These are phyloP conservation scores for Gallinago jamesoni DNA, from an alignment of 2,113 vertebrate genomes.

Conservation along the genomic window DNA sequence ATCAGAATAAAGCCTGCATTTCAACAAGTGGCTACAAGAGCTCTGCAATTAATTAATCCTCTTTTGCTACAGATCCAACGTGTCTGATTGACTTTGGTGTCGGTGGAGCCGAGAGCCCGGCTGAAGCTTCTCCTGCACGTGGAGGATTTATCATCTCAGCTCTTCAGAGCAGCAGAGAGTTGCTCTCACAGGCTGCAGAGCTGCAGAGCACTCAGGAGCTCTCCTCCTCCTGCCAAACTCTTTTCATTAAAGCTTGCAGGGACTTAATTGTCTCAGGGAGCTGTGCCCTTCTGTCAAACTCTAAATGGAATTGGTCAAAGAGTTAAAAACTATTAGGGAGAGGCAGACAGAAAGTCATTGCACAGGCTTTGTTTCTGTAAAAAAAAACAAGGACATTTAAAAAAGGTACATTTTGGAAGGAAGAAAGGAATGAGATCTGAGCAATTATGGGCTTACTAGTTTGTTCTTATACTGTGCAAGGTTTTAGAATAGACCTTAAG, in stretches of 20 bases:
- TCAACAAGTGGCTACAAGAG: neutral
- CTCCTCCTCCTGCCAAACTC: neutral
- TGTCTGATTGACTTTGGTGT: neutral
- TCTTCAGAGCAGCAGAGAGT: neutral
- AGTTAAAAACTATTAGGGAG: neutral
- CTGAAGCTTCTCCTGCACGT: neutral
- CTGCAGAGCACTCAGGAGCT: neutral
- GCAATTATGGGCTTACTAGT: neutral
- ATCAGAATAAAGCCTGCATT: neutral
- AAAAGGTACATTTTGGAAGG: neutral
- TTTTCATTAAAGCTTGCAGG: slow-evolving; percentile 25
- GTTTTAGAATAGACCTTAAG: slow-evolving; percentile 6
- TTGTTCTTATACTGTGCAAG: neutral
- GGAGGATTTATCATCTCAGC: neutral
- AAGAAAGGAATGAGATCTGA: neutral
- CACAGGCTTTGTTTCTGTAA: neutral
- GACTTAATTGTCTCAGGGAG: neutral
- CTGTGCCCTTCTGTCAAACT: slow-evolving; percentile 13
- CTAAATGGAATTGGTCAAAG: neutral
- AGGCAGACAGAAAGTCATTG: neutral
- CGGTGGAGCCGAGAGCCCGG: neutral
- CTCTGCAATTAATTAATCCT: neutral
- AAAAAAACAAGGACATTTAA: neutral
- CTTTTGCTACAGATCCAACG: neutral
- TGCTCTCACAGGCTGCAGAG: neutral